Conservation (phyloP, 2,888 invertebrate genomes). For the Meta bourneti region DNA sequence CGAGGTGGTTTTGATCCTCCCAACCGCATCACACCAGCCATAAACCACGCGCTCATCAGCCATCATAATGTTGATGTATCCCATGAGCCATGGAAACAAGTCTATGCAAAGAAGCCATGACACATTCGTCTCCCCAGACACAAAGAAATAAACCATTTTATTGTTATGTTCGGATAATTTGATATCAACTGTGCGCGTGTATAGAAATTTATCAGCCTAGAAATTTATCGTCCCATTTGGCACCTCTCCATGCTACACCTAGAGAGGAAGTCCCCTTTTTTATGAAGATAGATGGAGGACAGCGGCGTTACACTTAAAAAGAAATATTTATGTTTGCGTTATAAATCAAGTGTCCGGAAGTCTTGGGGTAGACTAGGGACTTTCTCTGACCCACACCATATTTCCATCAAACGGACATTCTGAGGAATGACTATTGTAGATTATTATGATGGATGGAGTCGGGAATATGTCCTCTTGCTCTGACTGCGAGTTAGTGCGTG, state of each 20-base stretch:
- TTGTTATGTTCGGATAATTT: conserved; percentile 1
- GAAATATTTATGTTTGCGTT: conserved; percentile 24
- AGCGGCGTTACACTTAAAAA: conserved; percentile 4
- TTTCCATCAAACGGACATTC: not conserved
- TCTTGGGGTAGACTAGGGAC: not conserved
- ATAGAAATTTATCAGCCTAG: not conserved
- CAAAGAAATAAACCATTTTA: not conserved
- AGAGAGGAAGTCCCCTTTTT: not conserved
- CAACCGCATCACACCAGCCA: not conserved
- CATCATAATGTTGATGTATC: not conserved
- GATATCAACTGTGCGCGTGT: not conserved
- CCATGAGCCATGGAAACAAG: not conserved
- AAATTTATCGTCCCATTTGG: not conserved
- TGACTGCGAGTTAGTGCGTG: not conserved
- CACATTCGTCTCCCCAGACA: too few relatives aligned
- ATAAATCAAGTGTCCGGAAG: conserved; percentile 4
- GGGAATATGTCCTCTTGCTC: not conserved
- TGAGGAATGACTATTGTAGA: not conserved
- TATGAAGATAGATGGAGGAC: conserved; percentile 6
- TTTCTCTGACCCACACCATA: not conserved
- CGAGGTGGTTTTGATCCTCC: not conserved
- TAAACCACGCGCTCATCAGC: not conserved
- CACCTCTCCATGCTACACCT: not conserved
- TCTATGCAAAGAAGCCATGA: not conserved
- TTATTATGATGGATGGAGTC: not conserved